Evolutionary conservation across 37 sponge, comb jelly and placozoan species (phyloP).

Genomic region (Hexactinellida sp.): DNA sequence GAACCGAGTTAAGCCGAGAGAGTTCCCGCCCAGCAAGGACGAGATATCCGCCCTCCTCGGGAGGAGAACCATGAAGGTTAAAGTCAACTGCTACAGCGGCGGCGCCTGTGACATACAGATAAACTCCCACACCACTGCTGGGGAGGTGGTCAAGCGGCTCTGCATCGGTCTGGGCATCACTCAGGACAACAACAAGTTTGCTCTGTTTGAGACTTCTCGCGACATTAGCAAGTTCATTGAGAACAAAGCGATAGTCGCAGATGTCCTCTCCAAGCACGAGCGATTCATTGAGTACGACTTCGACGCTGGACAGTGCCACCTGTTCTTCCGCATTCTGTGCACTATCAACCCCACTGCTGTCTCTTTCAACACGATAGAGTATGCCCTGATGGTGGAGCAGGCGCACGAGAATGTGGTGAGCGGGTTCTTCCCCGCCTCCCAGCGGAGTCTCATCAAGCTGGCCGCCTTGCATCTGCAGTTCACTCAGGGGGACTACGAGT

Average conservation of each 20-base stretch:
- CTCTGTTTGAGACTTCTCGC: slow-evolving; percentile 73
- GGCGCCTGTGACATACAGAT: slow-evolving; percentile 60
- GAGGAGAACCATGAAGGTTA: slow-evolving; percentile 40
- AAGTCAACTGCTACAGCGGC: slow-evolving; percentile 61
- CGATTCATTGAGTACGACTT: slow-evolving; percentile 19
- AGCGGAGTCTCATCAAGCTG: slow-evolving; percentile 47
- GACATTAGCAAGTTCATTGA: slow-evolving; percentile 52
- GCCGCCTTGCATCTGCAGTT: slow-evolving; percentile 69
- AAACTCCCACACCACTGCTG: slow-evolving; percentile 64
- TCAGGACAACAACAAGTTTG: slow-evolving; percentile 55
- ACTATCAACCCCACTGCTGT: slow-evolving; percentile 45
- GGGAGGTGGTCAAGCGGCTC: slow-evolving; percentile 33
- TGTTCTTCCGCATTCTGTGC: slow-evolving; percentile 82
- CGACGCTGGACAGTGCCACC: slow-evolving; percentile 26
- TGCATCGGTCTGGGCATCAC: neutral
- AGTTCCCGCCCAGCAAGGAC: neutral
- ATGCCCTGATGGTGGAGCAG: slow-evolving; percentile 72
- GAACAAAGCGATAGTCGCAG: slow-evolving; percentile 60
- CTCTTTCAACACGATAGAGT: slow-evolving; percentile 54
- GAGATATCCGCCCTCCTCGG: slow-evolving; percentile 28
- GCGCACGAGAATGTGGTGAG: slow-evolving; percentile 55
- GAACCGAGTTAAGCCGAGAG: slow-evolving; percentile 43
- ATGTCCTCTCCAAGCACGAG: slow-evolving; percentile 88
- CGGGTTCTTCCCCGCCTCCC: slow-evolving; percentile 42
- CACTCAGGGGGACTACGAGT: slow-evolving; percentile 51